Evolutionary conservation across 1,140 invertebrate species (phyloP).

Genomic region (Bathynomus jamesi): DNA sequence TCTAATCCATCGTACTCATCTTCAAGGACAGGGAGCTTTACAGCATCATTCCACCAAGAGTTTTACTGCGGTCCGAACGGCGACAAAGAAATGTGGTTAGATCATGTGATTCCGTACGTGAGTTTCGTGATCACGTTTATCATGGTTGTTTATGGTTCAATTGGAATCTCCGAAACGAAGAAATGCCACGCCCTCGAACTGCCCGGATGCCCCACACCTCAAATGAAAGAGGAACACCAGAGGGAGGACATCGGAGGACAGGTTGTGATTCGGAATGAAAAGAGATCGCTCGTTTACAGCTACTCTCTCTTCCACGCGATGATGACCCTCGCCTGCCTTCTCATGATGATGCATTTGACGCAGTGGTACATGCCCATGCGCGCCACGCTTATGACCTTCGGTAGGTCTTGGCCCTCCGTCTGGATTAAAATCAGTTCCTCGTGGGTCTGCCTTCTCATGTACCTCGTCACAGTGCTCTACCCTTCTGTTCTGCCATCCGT

Average conservation of each 20-base stretch:
- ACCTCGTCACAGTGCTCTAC: constrained; percentile 47
- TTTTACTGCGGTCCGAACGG: constrained; percentile 25
- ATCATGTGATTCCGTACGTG: constrained; percentile 25
- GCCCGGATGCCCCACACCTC: constrained; percentile 21
- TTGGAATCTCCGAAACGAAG: constrained; percentile 23
- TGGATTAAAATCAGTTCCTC: constrained; percentile 98
- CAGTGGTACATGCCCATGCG: constrained; percentile 94
- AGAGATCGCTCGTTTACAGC: constrained; percentile 82
- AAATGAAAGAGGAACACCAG: constrained; percentile 17
- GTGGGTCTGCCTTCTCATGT: constrained; percentile 86
- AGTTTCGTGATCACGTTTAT: constrained; percentile 28
- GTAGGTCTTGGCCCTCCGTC: constrained; percentile 60
- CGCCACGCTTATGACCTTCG: constrained; percentile 30
- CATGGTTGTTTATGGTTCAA: constrained; percentile 21
- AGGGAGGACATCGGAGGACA: constrained; percentile 41
- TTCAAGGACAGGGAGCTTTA: not conserved
- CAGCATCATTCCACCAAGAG: constrained; percentile 16
- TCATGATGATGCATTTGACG: constrained; percentile 99
- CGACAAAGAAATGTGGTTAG: constrained; percentile 19
- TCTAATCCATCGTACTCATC: not conserved
- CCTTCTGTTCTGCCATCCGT: constrained; percentile 29
- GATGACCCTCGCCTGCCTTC: constrained; percentile 89
- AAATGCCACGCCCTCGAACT: constrained; percentile 31
- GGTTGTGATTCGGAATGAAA: constrained; percentile 90
- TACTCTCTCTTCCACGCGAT: constrained; percentile 98